A percentile compares a stretch with the other conserved stretches of the same genome.
phyloP scores from a whole-genome alignment of 2,113 vertebrate species.

The Gnathonemus longibarbis region DNA sequence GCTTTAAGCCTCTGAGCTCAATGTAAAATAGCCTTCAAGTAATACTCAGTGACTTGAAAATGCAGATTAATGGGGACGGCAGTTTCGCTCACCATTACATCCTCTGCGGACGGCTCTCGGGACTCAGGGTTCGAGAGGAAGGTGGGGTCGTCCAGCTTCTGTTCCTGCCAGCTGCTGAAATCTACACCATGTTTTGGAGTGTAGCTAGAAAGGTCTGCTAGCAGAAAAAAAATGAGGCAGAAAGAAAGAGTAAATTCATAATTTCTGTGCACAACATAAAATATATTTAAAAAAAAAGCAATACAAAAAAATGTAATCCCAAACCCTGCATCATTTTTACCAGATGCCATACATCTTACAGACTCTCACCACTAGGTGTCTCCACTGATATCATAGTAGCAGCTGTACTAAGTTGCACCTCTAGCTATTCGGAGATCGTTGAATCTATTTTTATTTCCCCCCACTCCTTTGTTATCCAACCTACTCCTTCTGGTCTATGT shows the following conservation, averaged over 20 bases:
- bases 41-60: neutral
- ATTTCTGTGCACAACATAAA: neutral
- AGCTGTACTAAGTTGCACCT: neutral
- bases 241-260: neutral
- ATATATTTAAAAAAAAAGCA: neutral
- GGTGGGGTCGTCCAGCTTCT: conserved; percentile 58
- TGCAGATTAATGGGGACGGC: neutral
- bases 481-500: neutral
- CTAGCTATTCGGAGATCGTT: neutral
- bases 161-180: conserved; percentile 82
- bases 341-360: neutral
- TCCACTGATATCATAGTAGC: conserved; percentile 19
- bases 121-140: conserved; percentile 35
- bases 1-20: neutral
- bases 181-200: conserved; percentile 81
- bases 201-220: conserved; percentile 79
- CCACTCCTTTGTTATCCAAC: neutral
- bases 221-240: neutral
- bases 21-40: neutral
- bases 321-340: neutral
- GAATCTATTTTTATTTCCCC: neutral
- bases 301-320: neutral
- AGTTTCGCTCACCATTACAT: conserved; percentile 73
- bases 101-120: conserved; percentile 45
- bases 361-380: conserved; percentile 47